Conservation (phyloP, 92 coral and sea anemone genomes). For the Diadumene lineata region DNA sequence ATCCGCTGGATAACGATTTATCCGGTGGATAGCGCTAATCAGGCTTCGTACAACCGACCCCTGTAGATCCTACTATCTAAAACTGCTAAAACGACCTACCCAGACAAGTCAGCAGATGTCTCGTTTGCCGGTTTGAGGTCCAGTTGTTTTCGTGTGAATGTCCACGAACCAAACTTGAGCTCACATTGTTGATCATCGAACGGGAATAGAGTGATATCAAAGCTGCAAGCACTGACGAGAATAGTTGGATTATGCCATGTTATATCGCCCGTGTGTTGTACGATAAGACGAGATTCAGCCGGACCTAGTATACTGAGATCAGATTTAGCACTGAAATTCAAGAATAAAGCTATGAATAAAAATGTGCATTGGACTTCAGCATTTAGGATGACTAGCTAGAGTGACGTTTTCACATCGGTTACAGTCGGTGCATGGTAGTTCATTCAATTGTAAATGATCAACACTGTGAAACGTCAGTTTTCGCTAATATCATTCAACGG, state of each 20-base stretch:
- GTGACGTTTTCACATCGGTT: no score
- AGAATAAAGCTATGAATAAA: no score
- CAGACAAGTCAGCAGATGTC: conserved; percentile 44
- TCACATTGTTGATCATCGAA: conserved; percentile 78
- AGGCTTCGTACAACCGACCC: no score
- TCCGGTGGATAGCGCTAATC: no score
- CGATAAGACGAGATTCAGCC: conserved; percentile 49
- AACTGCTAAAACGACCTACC: conserved; percentile 54
- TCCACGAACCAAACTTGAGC: conserved; percentile 65
- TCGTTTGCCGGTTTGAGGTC: conserved; percentile 45
- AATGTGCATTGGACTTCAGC: no score
- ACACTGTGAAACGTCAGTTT: no score
- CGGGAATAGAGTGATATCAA: conserved; percentile 76
- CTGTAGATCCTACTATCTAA: no score
- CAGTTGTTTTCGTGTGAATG: conserved; percentile 45
- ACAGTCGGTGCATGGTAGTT: no score
- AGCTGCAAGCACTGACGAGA: conserved; percentile 69
- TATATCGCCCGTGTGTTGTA: conserved; percentile 59
- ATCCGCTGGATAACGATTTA: no score
- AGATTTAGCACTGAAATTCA: conserved; percentile 45
- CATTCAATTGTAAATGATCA: no score
- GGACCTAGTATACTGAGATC: conserved; percentile 42
- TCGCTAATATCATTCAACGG: no score
- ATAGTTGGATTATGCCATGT: conserved; percentile 66
- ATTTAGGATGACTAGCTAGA: no score